A percentile compares a stretch with the other conserved stretches of the same genome.
Conservation (phyloP, 2,888 invertebrate genomes). For the Mythimna impura region DNA sequence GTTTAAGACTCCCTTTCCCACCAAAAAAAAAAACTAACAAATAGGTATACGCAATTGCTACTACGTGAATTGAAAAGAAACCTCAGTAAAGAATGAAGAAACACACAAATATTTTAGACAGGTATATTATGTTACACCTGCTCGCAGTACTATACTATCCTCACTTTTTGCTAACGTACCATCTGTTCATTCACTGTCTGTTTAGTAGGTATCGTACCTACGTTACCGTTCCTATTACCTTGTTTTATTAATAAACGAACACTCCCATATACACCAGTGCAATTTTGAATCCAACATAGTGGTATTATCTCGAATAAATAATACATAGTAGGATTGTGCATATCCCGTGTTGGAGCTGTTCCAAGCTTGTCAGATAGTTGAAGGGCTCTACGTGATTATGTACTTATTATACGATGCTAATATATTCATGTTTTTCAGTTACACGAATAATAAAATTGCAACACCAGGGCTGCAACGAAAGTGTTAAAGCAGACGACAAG, state of each 20-base stretch:
- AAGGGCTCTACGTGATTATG: slow-evolving; percentile 57
- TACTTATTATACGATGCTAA: slow-evolving; percentile 46
- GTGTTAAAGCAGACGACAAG: not conserved
- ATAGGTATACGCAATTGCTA: no score
- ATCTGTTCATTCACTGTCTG: slow-evolving; percentile 22
- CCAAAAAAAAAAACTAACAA: not conserved
- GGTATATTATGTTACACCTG: slow-evolving; percentile 1
- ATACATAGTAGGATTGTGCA: slow-evolving; percentile 50
- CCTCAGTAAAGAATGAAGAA: not conserved
- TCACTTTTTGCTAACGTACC: not conserved
- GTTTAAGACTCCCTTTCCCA: no score
- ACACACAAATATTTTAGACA: not conserved
- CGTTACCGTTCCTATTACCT: not conserved
- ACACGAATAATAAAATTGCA: slow-evolving; percentile 18
- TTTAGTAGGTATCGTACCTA: not conserved
- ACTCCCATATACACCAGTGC: slow-evolving; percentile 29
- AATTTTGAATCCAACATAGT: slow-evolving; percentile 39
- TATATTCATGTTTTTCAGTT: slow-evolving; percentile 40
- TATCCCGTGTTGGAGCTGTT: slow-evolving; percentile 54
- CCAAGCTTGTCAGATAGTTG: slow-evolving; percentile 59
- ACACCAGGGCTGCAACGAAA: not conserved
- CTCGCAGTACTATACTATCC: not conserved
- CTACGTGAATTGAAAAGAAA: not conserved
- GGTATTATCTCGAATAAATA: slow-evolving; percentile 55
- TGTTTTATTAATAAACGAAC: slow-evolving; percentile 56